These are phyloP conservation scores for Luperina testacea DNA, from an alignment of 2,888 invertebrate species.

Conservation along the genomic window DNA sequence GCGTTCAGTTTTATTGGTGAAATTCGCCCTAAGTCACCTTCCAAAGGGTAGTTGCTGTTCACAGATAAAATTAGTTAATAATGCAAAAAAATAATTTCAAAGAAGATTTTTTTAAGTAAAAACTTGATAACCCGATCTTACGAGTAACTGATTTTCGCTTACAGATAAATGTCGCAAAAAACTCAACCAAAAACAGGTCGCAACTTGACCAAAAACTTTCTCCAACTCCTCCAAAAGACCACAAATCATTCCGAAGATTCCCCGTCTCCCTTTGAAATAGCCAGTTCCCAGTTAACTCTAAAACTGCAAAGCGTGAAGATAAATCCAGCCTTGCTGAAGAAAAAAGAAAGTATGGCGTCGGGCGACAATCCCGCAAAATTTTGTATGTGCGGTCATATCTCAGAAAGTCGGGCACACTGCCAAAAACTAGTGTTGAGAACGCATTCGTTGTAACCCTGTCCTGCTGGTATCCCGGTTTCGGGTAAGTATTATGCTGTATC, in stretches of 20 bases:
- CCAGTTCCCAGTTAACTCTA: constrained; percentile 34
- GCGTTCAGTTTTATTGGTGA: too few relatives aligned
- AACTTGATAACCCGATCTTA: background rate
- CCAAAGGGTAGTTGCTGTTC: background rate
- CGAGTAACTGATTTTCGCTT: background rate
- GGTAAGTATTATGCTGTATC: constrained; percentile 37
- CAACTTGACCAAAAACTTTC: background rate
- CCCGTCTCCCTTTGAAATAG: constrained; percentile 17
- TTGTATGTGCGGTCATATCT: constrained; percentile 68
- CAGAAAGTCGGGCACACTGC: constrained; percentile 66
- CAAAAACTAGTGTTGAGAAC: constrained; percentile 53
- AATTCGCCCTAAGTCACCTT: background rate
- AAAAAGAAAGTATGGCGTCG: constrained; percentile 54
- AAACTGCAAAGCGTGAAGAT: constrained; percentile 65
- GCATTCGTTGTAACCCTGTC: constrained; percentile 21
- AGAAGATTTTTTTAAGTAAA: background rate
- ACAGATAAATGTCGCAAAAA: background rate
- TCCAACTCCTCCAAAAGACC: background rate
- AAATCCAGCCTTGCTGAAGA: constrained; percentile 54
- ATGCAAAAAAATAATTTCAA: background rate
- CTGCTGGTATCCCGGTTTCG: constrained; percentile 16
- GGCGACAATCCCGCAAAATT: constrained; percentile 62
- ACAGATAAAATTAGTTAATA: background rate
- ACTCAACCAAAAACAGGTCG: background rate
- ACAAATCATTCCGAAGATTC: constrained; percentile 46